Conservation (phyloP, 1,140 invertebrate species). For the Episyrphus balteatus region DNA sequence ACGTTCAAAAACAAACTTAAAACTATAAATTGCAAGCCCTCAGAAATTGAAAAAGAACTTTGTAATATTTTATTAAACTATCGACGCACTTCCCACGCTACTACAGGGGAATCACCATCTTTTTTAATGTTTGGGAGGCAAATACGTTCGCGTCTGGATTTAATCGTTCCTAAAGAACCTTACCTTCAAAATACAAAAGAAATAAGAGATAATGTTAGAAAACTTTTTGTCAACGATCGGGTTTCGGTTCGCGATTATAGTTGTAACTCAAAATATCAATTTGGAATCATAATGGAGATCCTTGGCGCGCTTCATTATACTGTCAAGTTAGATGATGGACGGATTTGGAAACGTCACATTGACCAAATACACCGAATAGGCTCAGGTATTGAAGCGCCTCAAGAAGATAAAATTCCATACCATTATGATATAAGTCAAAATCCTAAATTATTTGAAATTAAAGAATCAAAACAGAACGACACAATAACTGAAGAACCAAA, state of each 20-base stretch:
- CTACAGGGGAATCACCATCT: constrained; percentile 6
- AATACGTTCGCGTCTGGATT: too few species aligned
- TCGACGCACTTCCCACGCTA: constrained; percentile 3
- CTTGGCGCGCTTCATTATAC: constrained; percentile 10
- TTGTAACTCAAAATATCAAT: constrained; percentile 8
- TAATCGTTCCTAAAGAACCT: constrained; percentile 4
- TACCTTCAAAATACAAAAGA: not conserved
- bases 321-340: constrained; percentile 8
- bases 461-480: too few species aligned
- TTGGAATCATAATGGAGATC: constrained; percentile 5
- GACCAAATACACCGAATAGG: constrained; percentile 8
- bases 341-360: constrained; percentile 10
- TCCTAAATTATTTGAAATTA: too few species aligned
- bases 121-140: constrained; percentile 9
- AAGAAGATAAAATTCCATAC: too few species aligned
- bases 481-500: too few species aligned
- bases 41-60: not conserved
- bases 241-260: constrained; percentile 1
- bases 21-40: too few species aligned
- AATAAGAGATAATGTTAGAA: too few species aligned
- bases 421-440: too few species aligned
- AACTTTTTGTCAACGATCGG: not conserved
- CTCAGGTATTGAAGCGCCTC: too few species aligned
- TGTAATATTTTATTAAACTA: constrained; percentile 6
- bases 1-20: constrained; percentile 9